Evolutionary conservation across 2,797 vertebrate species (phyloP).

Genomic region (Brachyrhaphis roseni): DNA sequence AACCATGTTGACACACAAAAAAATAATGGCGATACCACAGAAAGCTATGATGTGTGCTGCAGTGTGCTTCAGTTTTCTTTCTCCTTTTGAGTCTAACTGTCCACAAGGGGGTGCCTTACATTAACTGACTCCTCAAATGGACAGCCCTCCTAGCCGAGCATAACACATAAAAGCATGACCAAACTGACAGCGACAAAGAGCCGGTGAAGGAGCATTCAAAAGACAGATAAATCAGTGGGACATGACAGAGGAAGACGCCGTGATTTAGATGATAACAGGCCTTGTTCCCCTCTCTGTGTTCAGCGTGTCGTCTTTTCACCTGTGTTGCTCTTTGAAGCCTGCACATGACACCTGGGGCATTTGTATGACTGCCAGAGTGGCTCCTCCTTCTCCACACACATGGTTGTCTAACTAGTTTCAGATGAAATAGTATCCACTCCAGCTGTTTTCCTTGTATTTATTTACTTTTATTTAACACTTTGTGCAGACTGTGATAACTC

Average conservation of each 20-base stretch:
- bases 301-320: slow-evolving; percentile 43
- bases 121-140: slow-evolving; percentile 24
- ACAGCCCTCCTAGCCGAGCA: slow-evolving; percentile 29
- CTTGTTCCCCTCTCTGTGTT: slow-evolving; percentile 41
- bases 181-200: slow-evolving; percentile 25
- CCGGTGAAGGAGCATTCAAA: slow-evolving; percentile 27
- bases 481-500: slow-evolving; percentile 1
- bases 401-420: slow-evolving; percentile 55
- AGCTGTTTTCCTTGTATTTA: neutral
- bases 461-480: slow-evolving; percentile 9
- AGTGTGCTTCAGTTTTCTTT: neutral
- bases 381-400: slow-evolving; percentile 45
- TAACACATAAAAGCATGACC: slow-evolving; percentile 31
- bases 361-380: slow-evolving; percentile 55
- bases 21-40: neutral
- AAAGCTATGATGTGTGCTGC: neutral
- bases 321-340: slow-evolving; percentile 59
- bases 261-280: slow-evolving; percentile 54
- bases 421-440: slow-evolving; percentile 26
- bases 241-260: slow-evolving; percentile 48
- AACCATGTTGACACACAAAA: neutral
- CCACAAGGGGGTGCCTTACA: slow-evolving; percentile 72
- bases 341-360: slow-evolving; percentile 55
- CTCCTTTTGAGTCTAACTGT: slow-evolving; percentile 30
- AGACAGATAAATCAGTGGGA: slow-evolving; percentile 56